phyloP scores from a whole-genome alignment of 2,797 vertebrate species.

The Setipinna tenuifilis region DNA sequence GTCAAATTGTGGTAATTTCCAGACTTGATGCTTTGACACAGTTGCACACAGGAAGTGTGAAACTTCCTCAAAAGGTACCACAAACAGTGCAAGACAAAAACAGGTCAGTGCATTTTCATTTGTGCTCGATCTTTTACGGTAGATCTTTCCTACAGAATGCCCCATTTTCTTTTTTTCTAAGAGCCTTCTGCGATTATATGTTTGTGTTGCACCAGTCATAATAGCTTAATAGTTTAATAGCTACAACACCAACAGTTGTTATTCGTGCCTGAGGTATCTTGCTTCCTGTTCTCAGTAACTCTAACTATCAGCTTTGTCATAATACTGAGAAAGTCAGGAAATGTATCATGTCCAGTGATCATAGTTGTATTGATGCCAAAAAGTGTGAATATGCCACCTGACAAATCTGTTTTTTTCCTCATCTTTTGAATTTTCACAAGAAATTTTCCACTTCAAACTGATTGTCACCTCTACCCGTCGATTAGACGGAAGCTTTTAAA shows the following conservation, averaged over 20 bases:
- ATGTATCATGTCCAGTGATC: neutral
- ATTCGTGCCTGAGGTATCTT: neutral
- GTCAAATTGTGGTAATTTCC: constrained; percentile 20
- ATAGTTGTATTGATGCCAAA: neutral
- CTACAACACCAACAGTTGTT: neutral
- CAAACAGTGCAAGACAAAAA: constrained; percentile 1
- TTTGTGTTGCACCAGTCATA: neutral
- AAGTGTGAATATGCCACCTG: neutral
- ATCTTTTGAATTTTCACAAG: neutral
- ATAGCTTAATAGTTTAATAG: neutral
- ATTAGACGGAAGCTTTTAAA: neutral
- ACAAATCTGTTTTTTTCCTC: neutral
- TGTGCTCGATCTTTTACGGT: neutral
- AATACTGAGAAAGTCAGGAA: neutral
- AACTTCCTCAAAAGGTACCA: constrained; percentile 27
- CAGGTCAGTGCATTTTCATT: neutral
- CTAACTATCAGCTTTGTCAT: neutral
- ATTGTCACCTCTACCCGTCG: neutral
- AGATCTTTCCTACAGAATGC: neutral
- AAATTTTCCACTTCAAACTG: neutral
- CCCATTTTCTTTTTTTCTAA: too few species aligned
- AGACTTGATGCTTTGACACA: constrained; percentile 9
- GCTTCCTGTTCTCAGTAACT: constrained; percentile 12
- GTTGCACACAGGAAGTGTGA: constrained; percentile 33
- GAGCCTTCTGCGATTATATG: neutral